A percentile compares a stretch with the other conserved stretches of the same genome.
Evolutionary conservation across 2,888 invertebrate species (phyloP).

Genomic region (Ligdia adustata): DNA sequence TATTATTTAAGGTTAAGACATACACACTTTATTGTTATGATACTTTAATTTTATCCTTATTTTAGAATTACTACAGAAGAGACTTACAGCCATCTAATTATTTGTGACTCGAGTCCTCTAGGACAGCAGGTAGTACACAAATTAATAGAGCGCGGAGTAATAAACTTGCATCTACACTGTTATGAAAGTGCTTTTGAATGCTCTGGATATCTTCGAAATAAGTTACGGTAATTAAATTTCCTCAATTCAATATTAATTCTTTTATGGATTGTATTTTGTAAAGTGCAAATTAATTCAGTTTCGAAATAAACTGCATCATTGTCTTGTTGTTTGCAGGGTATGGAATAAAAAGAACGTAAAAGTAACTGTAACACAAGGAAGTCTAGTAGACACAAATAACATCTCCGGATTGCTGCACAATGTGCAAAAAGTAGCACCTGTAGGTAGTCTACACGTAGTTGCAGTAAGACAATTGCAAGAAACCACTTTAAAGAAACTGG

Average conservation of each 20-base stretch:
- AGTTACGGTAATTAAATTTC: conserved; percentile 38
- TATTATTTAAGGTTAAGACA: too few species aligned
- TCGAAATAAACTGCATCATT: too few species aligned
- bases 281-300: too few species aligned
- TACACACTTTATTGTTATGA: too few species aligned
- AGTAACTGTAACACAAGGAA: conserved; percentile 18
- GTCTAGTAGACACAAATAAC: conserved; percentile 11
- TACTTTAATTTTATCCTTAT: conserved; percentile 3
- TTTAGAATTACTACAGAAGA: conserved; percentile 44
- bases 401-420: conserved; percentile 2
- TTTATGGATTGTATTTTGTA: too few species aligned
- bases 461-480: background rate
- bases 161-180: conserved; percentile 42
- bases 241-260: too few species aligned
- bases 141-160: conserved; percentile 49
- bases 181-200: conserved; percentile 14
- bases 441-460: conserved; percentile 14
- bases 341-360: conserved; percentile 34
- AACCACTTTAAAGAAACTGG: background rate
- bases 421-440: background rate
- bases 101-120: conserved; percentile 44
- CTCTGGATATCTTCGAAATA: conserved; percentile 28
- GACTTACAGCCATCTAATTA: conserved; percentile 41
- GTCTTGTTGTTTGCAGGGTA: conserved; percentile 28
- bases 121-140: conserved; percentile 46